These are phyloP conservation scores for Vulpes vulpes DNA, from an alignment of 2,113 vertebrate species.

Conservation along the genomic window DNA sequence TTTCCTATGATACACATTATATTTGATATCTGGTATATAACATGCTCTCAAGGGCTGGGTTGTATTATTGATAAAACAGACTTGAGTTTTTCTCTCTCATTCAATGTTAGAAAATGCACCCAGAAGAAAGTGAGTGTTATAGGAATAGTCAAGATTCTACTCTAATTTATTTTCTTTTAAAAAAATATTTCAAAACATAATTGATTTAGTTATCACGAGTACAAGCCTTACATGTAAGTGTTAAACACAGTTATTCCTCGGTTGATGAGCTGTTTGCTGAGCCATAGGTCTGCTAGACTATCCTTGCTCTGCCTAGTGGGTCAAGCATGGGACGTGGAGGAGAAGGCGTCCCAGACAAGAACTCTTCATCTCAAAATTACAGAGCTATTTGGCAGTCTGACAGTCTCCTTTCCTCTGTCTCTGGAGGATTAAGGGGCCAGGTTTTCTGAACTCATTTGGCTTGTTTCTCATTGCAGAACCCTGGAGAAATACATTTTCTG, in stretches of 20 bases:
- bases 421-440: not conserved
- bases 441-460: not conserved
- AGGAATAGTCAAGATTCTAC: not conserved
- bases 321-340: not conserved
- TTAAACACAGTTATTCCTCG: not conserved
- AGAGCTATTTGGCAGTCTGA: not conserved
- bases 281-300: not conserved
- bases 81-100: not conserved
- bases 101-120: not conserved
- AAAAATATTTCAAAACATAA: not conserved
- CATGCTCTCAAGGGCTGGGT: not conserved
- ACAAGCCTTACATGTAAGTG: not conserved
- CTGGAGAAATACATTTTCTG: not conserved
- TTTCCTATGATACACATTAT: not conserved
- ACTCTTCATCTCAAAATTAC: not conserved
- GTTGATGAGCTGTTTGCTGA: not conserved
- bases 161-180: constrained; percentile 32
- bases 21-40: not conserved
- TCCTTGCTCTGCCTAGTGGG: not conserved
- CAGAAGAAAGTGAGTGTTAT: not conserved
- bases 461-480: not conserved
- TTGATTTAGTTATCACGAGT: not conserved
- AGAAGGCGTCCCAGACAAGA: not conserved
- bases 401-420: not conserved
- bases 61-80: not conserved